Evolutionary conservation across 2,888 invertebrate species (phyloP), one percentile per base, ranked within the genome.

Genomic region (Chelonus formosanus): DNA sequence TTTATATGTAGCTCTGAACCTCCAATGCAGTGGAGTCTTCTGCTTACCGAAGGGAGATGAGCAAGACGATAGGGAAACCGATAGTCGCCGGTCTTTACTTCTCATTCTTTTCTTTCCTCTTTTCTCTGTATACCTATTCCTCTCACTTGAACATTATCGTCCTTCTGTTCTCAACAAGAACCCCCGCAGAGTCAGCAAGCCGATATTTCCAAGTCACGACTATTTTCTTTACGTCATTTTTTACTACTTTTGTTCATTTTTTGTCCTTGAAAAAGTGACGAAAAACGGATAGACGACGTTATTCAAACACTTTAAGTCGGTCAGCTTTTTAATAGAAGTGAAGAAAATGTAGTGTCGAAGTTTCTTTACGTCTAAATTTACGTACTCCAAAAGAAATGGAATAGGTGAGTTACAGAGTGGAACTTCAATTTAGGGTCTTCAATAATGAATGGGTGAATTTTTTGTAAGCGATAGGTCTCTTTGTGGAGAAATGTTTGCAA

Each of bases 41-140:
- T 55, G 61, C 53, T 35, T 61, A 53, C 34, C 73, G 69, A 76
- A 78, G 78, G 74, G 74, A 78, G 78, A 79, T 78, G 79, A 79
- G 76, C 78, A 73, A 71, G 70, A 70, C 74, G 78, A 79, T 79
- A 78, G 77, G 77, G 81, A 80, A 79, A 79, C 78, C 82, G 81
- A 83, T 82, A 81, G 81, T 74, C 79, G 74, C 69, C 69, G 68
- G 62, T 67, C 71, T 71, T 70, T 67, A 63, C 62, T 63, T 55
- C 65, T 48, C 58, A 55, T 50, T 20, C 47, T n/a, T 44, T 47
- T 31, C 61, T 47, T 55, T 50, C 52, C 36, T 62, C 31, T 61
- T 54, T 34, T 32, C 45, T 58, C 40, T 40, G 6, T 40, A 40
- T 40, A 60, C 55, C 36, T 54, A 43, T 53, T 63, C 62, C 63